phyloP scores from a whole-genome alignment of 2,888 invertebrate genomes.

The Diarsia mendica region DNA sequence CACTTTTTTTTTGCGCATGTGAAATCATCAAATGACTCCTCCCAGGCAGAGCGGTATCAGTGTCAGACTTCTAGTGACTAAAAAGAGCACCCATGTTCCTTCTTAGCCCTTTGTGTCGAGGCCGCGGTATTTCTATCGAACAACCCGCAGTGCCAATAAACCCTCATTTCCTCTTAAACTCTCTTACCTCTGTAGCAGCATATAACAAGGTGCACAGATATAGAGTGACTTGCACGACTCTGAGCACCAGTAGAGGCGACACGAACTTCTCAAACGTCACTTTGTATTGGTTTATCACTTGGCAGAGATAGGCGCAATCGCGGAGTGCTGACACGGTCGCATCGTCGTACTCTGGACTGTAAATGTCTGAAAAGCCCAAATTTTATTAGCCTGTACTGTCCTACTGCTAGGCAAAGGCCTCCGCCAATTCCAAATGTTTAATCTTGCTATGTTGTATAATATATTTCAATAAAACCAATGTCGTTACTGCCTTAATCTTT shows the following conservation, averaged over 20 bases:
- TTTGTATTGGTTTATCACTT: slow-evolving; percentile 74
- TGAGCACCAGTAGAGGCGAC: slow-evolving; percentile 81
- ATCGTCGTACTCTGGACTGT: slow-evolving; percentile 74
- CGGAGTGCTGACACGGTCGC: slow-evolving; percentile 76
- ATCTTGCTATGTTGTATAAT: not conserved
- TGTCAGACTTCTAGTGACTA: too few species aligned
- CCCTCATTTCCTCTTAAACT: not conserved
- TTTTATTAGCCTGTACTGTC: too few species aligned
- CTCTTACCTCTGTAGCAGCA: slow-evolving; percentile 81
- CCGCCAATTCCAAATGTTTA: too few species aligned
- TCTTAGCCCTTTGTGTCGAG: too few species aligned
- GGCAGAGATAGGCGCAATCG: slow-evolving; percentile 79
- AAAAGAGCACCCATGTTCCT: too few species aligned
- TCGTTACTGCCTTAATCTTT: too few species aligned
- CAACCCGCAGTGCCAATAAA: not conserved
- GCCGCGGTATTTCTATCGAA: too few species aligned
- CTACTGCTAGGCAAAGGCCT: too few species aligned
- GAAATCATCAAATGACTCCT: too few species aligned
- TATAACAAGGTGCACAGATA: slow-evolving; percentile 84
- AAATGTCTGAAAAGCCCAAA: slow-evolving; percentile 75
- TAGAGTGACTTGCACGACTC: slow-evolving; percentile 85
- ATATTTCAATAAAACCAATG: too few species aligned
- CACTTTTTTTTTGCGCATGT: too few species aligned
- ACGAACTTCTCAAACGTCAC: slow-evolving; percentile 80
- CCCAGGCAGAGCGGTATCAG: too few species aligned